Evolutionary conservation across 2,888 invertebrate species (phyloP), one percentile per base, ranked within the genome.

Genomic region (Synanthedon formicaeformis): DNA sequence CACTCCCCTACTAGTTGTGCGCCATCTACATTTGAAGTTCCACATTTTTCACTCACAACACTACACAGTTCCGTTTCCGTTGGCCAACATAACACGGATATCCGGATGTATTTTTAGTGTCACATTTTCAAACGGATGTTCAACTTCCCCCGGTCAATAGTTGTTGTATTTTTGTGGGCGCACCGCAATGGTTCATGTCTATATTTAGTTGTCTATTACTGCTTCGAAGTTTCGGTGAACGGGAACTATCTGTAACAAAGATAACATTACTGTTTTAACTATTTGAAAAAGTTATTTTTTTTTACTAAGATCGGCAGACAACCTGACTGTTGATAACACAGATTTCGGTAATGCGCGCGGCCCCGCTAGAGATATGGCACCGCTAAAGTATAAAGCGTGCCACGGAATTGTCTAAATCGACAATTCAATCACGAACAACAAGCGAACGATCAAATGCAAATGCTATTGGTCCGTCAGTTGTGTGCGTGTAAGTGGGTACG

Each of bases 91-190:
- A 71, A 71, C 69, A 71, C 62, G 71, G 67, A 75, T 71, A 72
- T 75, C 75, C 76, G 74, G 64, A 56, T 59, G 65, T 67, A 73
- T 71, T 64, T 74, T 67, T 67, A 63, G 66, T 67, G 75, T 81
- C 75, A 81, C 81, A 84, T 83, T 73, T 67, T 81, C 71, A 69
- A 63, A 70, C 70, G 74, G 72, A 75, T 67, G 69, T 65, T 67
- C 62, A 64, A 63, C 76, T 76, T 75, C 78, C 78, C 75, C 71
- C 71, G 61, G 56, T 58, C 59, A 58, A 56, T 53, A 53, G 54
- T 55, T 50, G 60, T 59, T 75, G 75, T 78, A 77, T 76, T 75
- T 73, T 70, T 50, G 65, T 60, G 57, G 51, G 52, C 57, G 56
- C 56, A 53, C 58, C 58, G 64, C 60, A 63, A 67, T 71, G 78